Evolutionary conservation across 1,140 invertebrate genomes (phyloP).

Genomic region (Euura saliciscinereae): DNA sequence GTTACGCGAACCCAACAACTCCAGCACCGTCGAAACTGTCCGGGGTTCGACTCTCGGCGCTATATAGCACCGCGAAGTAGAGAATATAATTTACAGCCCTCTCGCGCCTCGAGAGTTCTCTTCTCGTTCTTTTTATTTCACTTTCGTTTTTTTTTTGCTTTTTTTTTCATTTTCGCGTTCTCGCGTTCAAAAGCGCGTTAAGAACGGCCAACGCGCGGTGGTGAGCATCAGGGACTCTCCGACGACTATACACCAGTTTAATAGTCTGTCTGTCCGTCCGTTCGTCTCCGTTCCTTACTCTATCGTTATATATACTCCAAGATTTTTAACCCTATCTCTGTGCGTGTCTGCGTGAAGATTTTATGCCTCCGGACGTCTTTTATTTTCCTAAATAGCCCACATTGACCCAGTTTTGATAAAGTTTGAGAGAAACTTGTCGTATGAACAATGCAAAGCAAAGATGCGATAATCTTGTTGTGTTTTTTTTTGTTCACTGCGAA

Average conservation of each 20-base stretch:
- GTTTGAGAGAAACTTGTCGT: no score
- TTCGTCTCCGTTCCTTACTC: no score
- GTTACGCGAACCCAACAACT: not conserved
- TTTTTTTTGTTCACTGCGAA: slow-evolving; percentile 53
- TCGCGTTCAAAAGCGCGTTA: no score
- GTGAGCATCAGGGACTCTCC: no score
- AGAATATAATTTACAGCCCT: slow-evolving; percentile 7
- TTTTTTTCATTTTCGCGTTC: no score
- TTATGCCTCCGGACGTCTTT: no score
- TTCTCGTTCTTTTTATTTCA: not conserved
- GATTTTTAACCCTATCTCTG: no score
- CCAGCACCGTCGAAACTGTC: not conserved
- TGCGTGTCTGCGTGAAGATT: no score
- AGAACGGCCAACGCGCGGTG: not conserved
- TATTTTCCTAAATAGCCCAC: no score
- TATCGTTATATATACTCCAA: no score
- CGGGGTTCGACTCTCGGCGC: not conserved
- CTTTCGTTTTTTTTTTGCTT: no score
- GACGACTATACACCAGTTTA: not conserved
- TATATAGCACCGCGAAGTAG: not conserved
- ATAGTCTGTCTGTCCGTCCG: not conserved
- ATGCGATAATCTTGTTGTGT: slow-evolving; percentile 45
- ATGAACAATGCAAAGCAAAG: no score
- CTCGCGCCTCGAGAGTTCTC: not conserved
- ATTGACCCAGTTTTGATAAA: not conserved